phyloP scores from a whole-genome alignment of 2,113 vertebrate genomes.

The Amphiprion percula region DNA sequence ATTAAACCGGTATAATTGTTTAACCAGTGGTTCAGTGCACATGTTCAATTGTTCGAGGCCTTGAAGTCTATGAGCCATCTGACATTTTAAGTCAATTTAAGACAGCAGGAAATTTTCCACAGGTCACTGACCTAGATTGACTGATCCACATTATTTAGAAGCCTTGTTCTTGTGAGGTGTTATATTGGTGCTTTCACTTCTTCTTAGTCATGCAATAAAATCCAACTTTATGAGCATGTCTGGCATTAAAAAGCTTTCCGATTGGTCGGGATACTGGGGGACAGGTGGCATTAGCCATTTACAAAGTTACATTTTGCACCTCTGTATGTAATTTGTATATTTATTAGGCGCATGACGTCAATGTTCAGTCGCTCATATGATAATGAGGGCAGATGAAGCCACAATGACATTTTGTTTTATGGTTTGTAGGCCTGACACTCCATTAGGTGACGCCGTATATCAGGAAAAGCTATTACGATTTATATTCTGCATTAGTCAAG shows the following conservation, averaged over 20 bases:
- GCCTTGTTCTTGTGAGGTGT: constrained; percentile 40
- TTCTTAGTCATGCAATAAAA: constrained; percentile 60
- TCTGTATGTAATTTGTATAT: constrained; percentile 65
- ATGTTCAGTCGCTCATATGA: constrained; percentile 43
- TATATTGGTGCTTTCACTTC: constrained; percentile 48
- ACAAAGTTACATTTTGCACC: constrained; percentile 47
- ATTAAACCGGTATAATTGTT: constrained; percentile 59
- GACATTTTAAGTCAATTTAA: constrained; percentile 73
- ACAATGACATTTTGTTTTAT: constrained; percentile 77
- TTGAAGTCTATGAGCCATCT: constrained; percentile 37
- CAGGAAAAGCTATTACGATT: constrained; percentile 72
- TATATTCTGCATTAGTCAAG: constrained; percentile 57
- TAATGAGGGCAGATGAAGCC: constrained; percentile 60
- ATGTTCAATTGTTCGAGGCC: constrained; percentile 30
- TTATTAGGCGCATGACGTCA: constrained; percentile 66
- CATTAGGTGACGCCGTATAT: constrained; percentile 61
- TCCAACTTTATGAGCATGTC: constrained; percentile 46
- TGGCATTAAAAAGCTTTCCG: constrained; percentile 12
- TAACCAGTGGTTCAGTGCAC: constrained; percentile 22
- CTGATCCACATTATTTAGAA: constrained; percentile 62
- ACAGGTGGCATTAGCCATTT: constrained; percentile 54
- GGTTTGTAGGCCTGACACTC: constrained; percentile 57
- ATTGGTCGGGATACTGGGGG: not conserved
- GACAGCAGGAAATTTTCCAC: constrained; percentile 38
- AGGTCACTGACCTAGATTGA: constrained; percentile 64